Conservation (phyloP, 2,888 invertebrate species). For the Sceliomorpha sp. region DNA sequence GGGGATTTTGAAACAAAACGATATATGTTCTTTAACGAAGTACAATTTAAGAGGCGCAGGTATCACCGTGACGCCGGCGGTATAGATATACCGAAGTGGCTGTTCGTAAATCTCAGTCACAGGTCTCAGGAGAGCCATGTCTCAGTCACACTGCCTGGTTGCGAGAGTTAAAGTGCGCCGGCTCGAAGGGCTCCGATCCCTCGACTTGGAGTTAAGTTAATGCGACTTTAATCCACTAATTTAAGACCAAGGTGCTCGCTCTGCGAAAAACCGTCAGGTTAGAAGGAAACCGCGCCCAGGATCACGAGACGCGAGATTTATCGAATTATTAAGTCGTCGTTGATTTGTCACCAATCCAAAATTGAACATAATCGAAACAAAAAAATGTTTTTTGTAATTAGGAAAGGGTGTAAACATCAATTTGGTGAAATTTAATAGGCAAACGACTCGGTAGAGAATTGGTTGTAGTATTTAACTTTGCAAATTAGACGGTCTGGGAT, state of each 20-base stretch:
- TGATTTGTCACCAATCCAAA: slow-evolving; percentile 17
- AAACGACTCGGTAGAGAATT: no score
- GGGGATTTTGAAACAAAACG: slow-evolving; percentile 30
- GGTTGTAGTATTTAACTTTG: no score
- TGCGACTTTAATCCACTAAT: slow-evolving; percentile 73
- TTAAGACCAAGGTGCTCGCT: slow-evolving; percentile 57
- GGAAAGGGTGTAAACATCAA: no score
- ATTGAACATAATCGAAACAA: no score
- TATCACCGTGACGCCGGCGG: slow-evolving; percentile 45
- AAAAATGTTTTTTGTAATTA: no score
- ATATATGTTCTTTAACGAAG: slow-evolving; percentile 50
- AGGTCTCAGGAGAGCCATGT: slow-evolving; percentile 75
- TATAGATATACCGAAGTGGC: slow-evolving; percentile 48
- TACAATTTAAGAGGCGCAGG: slow-evolving; percentile 43
- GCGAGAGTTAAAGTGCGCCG: slow-evolving; percentile 73
- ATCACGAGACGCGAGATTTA: slow-evolving; percentile 42
- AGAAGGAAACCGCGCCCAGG: slow-evolving; percentile 25
- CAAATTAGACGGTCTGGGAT: no score
- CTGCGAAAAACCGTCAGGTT: slow-evolving; percentile 37
- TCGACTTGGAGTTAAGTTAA: slow-evolving; percentile 66
- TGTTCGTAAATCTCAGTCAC: slow-evolving; percentile 74
- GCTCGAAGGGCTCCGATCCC: slow-evolving; percentile 39
- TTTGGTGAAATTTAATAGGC: no score
- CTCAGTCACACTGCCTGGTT: slow-evolving; percentile 76
- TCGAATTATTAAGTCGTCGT: slow-evolving; percentile 38